A percentile compares a stretch with the other conserved stretches of the same genome.
phyloP scores from a whole-genome alignment of 92 coral and sea anemone genomes.

The Parazoanthus darwini region DNA sequence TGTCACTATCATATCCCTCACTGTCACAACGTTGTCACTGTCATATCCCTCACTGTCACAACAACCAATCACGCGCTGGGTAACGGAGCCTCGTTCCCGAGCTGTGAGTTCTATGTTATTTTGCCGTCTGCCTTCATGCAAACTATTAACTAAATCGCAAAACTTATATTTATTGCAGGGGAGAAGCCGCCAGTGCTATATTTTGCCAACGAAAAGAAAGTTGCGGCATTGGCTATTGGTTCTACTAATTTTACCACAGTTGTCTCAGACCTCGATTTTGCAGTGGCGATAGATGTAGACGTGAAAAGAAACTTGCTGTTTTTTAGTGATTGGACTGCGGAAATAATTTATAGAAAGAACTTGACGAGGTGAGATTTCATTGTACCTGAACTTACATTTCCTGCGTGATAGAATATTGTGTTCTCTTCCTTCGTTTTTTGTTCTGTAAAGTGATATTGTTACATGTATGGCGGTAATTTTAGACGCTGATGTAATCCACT shows the following conservation, averaged over 20 bases:
- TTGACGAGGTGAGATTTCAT: conserved; percentile 43
- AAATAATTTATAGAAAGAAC: conserved; percentile 55
- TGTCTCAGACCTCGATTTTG: conserved; percentile 21
- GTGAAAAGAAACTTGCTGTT: conserved; percentile 53
- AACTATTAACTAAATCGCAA: too few species aligned
- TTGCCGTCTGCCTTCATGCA: too few species aligned
- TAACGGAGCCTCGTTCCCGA: too few species aligned
- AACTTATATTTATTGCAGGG: conserved; percentile 5
- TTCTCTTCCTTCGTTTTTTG: not conserved
- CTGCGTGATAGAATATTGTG: not conserved
- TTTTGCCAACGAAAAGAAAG: conserved; percentile 11
- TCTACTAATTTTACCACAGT: conserved; percentile 37
- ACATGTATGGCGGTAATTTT: too few species aligned
- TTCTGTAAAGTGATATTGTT: not conserved
- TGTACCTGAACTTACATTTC: not conserved
- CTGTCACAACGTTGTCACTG: too few species aligned
- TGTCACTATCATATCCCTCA: too few species aligned
- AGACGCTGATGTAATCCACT: too few species aligned
- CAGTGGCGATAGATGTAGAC: conserved; percentile 58
- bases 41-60: too few species aligned
- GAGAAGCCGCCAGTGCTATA: conserved; percentile 5
- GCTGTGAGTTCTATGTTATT: too few species aligned
- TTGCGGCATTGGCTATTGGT: conserved; percentile 27
- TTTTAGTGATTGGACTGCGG: conserved; percentile 60
- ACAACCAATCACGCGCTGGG: too few species aligned